Evolutionary conservation across 2,113 vertebrate species (phyloP), one percentile per base, ranked within the genome.

Genomic region (Gambusia affinis): DNA sequence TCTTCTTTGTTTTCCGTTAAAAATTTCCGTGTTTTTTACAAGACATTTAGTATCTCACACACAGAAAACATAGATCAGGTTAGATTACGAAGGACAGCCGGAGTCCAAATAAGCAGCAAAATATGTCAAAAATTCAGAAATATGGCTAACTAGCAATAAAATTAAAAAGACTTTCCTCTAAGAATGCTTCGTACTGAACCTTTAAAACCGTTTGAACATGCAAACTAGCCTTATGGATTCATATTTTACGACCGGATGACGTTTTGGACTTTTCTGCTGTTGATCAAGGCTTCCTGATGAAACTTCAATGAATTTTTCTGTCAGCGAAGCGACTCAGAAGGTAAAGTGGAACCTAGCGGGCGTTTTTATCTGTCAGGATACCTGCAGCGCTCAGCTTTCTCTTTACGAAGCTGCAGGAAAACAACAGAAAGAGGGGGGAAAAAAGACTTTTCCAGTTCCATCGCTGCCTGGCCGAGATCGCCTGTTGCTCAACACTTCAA

Each of bases 331-430:
- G 57, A 70, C 12, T 72, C 4, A 1, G 44, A 64, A 84, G 62
- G 37, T 77, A 75, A 78, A 77, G 73, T 28, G 8, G 31, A 24
- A 44, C 35, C 63, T 71, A 60, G 5, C 3, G 47, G 60, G 39
- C 63, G 28, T 80, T 47, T 47, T 62, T 1, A 39, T 8, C 28
- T 67, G 70, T 67, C 60, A 79, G 80, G 7, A 61, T 69, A 64
- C 78, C 81, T 19, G 75, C 76, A 63, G 72, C 0, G 27, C 39
- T 27, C 35, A 37, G 31, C 76, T 22, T 70, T 64, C 67, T 73
- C 64, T 64, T 83, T 15, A 69, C 71, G 78, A 73, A 72, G 82
- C 65, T 1, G 27, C 61, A 57, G 39, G 69, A 31, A 64, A 76
- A 51, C 61, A 39, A 39, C 28, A 1, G 44, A 30, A 62, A 30